Evolutionary conservation across 2,888 invertebrate genomes (phyloP), one percentile per base, ranked within the genome.

Genomic region (Vanessa cardui): DNA sequence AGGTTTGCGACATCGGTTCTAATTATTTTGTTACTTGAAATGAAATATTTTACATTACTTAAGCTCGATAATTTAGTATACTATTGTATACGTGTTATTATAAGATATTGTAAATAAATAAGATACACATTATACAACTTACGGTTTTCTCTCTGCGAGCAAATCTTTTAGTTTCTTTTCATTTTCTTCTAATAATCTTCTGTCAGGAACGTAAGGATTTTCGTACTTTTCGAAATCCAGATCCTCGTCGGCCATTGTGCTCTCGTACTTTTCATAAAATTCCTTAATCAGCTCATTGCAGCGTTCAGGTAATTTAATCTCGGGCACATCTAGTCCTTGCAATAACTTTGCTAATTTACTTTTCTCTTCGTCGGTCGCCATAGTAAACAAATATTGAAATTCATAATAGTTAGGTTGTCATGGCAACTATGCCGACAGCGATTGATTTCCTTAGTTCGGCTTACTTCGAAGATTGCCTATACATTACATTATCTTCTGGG

Each of bases 351-450:
- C 73, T 56, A 90, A 71, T 76, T 89, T 87, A 9, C 77, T 70
- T 78, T 92, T 92, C 12, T 92, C 90, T 74, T 91, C 91, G 64
- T 91, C 90, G 6, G 92, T 90, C 47, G 86, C 73, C 92, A 92
- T 92, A 68, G 18, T 69, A 47, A 52, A 47, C 33, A 45, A 39
- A 7, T 18, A 6, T 39, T 45, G 45, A 15, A 31, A 26, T 26
- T 5, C 31, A 45, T 46, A 18, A 44, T 52, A 47, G 12, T 66
- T 46, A 7, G 15, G 74, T 78, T 70, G 65, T 68, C 70, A 77
- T 77, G 68, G 70, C 75, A 74, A 77, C 77, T 21, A 9, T 16
- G 20, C 39, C 20, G 16, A n/a, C n/a, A 21, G 15, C 18, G 5
- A 21, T 8, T 8, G 26, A 26, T 26, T 26, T 26, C 26, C 26